Base-by-base conservation (phyloP, 1,140 invertebrate genomes). In the Drosophila kanapiae region DNA sequence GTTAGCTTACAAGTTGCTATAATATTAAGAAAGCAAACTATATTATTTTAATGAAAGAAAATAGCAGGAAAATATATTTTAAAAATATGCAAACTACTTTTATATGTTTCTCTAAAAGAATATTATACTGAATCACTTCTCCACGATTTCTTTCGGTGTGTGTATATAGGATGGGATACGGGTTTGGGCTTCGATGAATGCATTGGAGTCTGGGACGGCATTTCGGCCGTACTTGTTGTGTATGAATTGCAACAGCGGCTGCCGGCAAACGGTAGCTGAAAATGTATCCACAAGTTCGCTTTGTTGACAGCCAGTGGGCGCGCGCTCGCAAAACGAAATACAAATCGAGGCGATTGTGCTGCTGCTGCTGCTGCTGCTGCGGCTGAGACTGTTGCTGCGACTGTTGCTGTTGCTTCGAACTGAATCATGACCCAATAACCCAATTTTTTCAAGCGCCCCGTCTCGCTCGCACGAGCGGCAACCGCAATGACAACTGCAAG, bases 391-490 rank as follows among this genome's bases (percentile, higher is more conserved):
- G 53, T 47, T 59, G 76, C 16, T 40, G 65, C 16, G 11, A 42
- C 62, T 68, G 53, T 47, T 59, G 76, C 74, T 59, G 63, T 75
- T 90, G 84, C 85, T 82, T 90, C 85, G 78, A 88, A 88, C 85
- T 88, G 85, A 88, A 88, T 88, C 85, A 88, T 88, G 85, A 88
- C 85, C 85, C 86, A 88, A 85, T 88, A 88, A 88, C 85, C 85
- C 56, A 88, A 88, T 90, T 88, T 90, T 90, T 80, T 63, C 78
- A 63, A 78, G 59, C 61, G 62, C 56, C 42, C 75, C 48, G 63
- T 74, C 82, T 80, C 82, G 58, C 74, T 85, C 53, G 43, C 81
- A 38, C 80, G 35, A 49, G 38, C 79, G 38, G 63, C 71, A 76
- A 77, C 82, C 82, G 82, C 82, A 85, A 79, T 85, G 82, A 85